Evolutionary conservation across 1,140 invertebrate genomes (phyloP), one percentile per base, ranked within the genome.

Genomic region (Formica exsecta): DNA sequence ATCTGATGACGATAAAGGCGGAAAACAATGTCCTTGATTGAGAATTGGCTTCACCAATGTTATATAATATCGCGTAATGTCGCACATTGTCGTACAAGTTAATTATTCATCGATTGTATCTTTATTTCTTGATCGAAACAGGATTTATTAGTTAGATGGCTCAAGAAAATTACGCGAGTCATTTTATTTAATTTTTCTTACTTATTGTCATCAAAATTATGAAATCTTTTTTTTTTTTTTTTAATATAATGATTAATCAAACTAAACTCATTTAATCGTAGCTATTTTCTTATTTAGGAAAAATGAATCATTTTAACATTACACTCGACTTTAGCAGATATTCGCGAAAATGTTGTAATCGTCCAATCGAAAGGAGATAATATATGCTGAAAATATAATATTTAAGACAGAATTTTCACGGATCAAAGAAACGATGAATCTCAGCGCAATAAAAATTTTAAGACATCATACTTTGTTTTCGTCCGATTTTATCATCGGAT

Each of bases 1-100:
- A 51, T 83, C 51, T 71, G 51, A 59, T 70, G 9, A 22, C 51
- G 77, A 81, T 44, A 16, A 59, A 81, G n/a, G 36, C 54, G 54
- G 54, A 83, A 83, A 83, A 73, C 59, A 62, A 62, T 41, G 68
- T 73, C 54, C 79, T 83, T 83, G 68, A 41, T 74, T 29, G 68
- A 83, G n/a, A 70, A 83, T 83, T 62, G 79, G 62, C 54, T 81
- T 59, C 32, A 48, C 38, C 38, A 13, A 25, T 48, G 79, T 73
- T 81, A 73, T 61, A 44, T 81, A 74, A 83, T 71, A 71, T 59
- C 7, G 65, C 54, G 36, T 16, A n/a, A 36, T 73, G 68, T 83
- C 41, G 66, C 51, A 19, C 36, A 54, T 71, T 81, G 25, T 32
- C 1, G 3, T 25, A 48, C 25, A 83, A 62, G 54, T 62, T 83